phyloP scores from a whole-genome alignment of 1,140 invertebrate genomes.

The Atta colombica region DNA sequence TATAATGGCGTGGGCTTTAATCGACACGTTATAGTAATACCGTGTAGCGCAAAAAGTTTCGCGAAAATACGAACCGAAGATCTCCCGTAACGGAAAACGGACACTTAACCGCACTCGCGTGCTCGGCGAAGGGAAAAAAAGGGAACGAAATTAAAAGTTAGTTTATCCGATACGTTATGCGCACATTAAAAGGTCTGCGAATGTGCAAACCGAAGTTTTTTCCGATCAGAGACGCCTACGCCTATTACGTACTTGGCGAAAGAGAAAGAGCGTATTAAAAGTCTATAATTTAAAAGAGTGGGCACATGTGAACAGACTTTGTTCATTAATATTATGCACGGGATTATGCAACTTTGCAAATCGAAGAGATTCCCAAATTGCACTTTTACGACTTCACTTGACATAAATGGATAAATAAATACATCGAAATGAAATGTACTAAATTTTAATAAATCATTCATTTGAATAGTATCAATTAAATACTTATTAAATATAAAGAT shows the following conservation, averaged over 20 bases:
- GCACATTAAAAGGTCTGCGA: background rate
- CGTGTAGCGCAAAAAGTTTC: conserved; percentile 35
- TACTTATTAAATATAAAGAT: no score
- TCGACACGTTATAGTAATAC: conserved; percentile 45
- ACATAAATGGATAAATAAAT: background rate
- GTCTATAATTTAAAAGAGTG: background rate
- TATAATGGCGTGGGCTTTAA: conserved; percentile 53
- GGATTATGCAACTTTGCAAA: background rate
- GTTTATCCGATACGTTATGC: background rate
- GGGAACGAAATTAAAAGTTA: conserved; percentile 1
- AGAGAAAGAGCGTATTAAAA: conserved; percentile 6
- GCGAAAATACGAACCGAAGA: conserved; percentile 19
- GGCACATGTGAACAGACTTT: background rate
- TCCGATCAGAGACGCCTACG: background rate
- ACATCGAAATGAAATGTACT: background rate
- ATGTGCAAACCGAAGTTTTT: background rate
- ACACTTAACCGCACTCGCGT: background rate
- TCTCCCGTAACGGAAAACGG: background rate
- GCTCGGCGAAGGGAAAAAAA: no score
- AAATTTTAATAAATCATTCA: no score
- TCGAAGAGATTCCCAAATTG: background rate
- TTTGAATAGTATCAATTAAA: no score
- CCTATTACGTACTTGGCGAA: background rate
- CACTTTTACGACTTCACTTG: no score
- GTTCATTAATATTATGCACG: background rate